Evolutionary conservation across 1,140 invertebrate genomes (phyloP), one percentile per base, ranked within the genome.

Genomic region (Steinernema feltiae): DNA sequence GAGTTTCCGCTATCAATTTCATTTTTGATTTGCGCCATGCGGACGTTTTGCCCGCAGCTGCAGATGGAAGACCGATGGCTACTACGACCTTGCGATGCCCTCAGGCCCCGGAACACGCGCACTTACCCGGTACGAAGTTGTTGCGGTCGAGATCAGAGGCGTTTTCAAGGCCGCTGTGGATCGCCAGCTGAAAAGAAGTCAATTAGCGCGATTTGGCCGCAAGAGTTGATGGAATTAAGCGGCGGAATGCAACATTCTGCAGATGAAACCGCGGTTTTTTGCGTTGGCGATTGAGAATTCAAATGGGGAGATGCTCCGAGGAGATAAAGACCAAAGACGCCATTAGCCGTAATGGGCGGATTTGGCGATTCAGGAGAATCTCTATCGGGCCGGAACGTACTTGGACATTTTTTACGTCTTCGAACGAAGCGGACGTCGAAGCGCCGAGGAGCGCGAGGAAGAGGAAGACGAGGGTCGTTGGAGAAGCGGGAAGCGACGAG

Each of bases 1-100:
- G 53, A 63, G 53, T 63, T 63, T 63, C 53, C 24, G 53, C 53
- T 63, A 63, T 63, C 53, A 63, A 63, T 63, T 63, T 63, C 24
- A 63, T 63, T 63, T 63, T 63, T 63, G 53, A 63, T 15, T 27
- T 27, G 53, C 53, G 53, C 53, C 35, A 7, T 41, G 35, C 35
- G 35, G 18, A 18, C n/a, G n/a, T n/a, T n/a, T n/a, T n/a, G n/a
- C n/a, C 7, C 35, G 35, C 35, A 7, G 18, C 35, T 41, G 35
- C 35, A 41, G 18, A 18, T 27, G 53, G 15, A 63, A 63, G 53
- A 63, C 53, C 53, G 53, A 63, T 63, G 24, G 53, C 53, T 21
- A 17, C 53, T 27, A 18, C 53, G 53, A 63, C 53, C 53, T 63
- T 63, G 53, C 24, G 53, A 27, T 27, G 53, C 53, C 53, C 53